Percentiles rank a stretch among this genome's conserved stretches.
Evolutionary conservation across 2,888 invertebrate species (phyloP).

Genomic region (Acanthosepion lycidas): DNA sequence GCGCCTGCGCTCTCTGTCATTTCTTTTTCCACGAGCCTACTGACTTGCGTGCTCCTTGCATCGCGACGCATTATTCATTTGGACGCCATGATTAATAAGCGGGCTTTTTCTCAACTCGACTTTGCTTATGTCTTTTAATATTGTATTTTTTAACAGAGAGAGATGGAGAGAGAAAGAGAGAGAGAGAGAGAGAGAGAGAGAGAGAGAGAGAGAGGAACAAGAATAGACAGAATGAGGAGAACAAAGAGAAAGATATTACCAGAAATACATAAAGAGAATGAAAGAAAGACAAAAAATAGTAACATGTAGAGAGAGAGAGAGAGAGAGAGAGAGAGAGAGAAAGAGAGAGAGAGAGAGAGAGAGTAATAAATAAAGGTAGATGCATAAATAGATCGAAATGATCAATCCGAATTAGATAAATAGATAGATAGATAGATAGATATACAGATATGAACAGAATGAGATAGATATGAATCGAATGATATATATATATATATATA

Average conservation of each 20-base stretch:
- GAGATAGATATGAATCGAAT: no score
- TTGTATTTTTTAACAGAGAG: background rate
- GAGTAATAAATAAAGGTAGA: background rate
- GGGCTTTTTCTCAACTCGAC: background rate
- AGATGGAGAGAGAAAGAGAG: background rate
- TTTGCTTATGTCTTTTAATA: background rate
- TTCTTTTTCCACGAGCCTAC: background rate
- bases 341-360: background rate
- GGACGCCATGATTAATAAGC: constrained; percentile 17
- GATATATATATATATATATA: no score
- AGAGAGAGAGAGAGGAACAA: no score
- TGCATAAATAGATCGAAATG: no score
- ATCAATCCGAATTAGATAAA: no score
- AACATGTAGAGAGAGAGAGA: no score
- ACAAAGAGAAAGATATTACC: no score
- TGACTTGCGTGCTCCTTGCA: background rate
- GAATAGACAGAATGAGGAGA: background rate
- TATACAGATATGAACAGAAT: no score
- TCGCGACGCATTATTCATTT: background rate
- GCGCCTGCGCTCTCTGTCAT: background rate
- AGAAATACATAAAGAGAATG: background rate
- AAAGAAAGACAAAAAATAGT: background rate
- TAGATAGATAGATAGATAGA: no score
- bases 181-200: background rate
- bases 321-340: no score